These are phyloP conservation scores for Oxyteleia sp. DNA, from an alignment of 2,888 invertebrate species.

Conservation along the genomic window DNA sequence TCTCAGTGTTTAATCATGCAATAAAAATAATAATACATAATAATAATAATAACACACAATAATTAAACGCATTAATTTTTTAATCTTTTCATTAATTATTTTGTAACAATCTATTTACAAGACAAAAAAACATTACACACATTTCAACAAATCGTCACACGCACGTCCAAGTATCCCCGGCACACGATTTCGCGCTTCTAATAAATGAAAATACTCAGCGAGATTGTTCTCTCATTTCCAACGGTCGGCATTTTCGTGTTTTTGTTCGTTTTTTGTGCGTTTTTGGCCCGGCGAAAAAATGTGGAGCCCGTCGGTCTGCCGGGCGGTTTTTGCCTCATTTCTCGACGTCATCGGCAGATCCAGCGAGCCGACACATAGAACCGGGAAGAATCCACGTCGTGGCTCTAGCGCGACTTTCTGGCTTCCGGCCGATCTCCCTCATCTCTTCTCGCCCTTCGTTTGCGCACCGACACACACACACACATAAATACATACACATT, in stretches of 20 bases:
- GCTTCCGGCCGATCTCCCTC: constrained; percentile 67
- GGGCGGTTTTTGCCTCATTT: constrained; percentile 85
- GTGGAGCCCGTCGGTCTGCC: constrained; percentile 84
- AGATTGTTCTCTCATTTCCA: constrained; percentile 61
- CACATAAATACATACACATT: too few species aligned
- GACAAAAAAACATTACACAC: too few species aligned
- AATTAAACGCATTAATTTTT: too few species aligned
- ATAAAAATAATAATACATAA: too few species aligned
- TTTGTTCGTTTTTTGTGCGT: constrained; percentile 45
- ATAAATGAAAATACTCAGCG: constrained; percentile 65
- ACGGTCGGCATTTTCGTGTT: constrained; percentile 55
- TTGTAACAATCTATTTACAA: too few species aligned
- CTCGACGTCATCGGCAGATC: constrained; percentile 87
- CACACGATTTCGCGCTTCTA: constrained; percentile 32
- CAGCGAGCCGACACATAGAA: constrained; percentile 78
- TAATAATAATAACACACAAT: too few species aligned
- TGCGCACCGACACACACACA: constrained; percentile 53
- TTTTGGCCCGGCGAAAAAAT: constrained; percentile 71
- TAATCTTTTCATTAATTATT: too few species aligned
- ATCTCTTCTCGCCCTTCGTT: constrained; percentile 65
- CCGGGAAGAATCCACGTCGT: constrained; percentile 81
- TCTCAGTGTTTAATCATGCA: too few species aligned
- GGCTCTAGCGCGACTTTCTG: constrained; percentile 78
- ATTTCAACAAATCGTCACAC: too few species aligned
- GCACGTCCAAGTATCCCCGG: neutral